Evolutionary conservation across 2,113 vertebrate species (phyloP).

Genomic region (Odontesthes bonariensis): DNA sequence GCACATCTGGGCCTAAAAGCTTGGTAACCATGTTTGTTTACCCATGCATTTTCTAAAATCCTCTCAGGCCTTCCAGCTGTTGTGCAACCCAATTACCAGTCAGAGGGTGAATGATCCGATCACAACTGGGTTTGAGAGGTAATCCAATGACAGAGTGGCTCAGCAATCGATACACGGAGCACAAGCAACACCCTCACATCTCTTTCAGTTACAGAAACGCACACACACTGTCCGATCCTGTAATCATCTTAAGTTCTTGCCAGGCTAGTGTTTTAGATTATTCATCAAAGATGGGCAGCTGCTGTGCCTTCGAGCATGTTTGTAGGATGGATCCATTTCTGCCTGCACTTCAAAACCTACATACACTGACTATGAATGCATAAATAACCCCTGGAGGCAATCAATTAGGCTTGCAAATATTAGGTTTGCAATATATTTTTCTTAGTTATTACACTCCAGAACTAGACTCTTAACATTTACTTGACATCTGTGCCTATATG

Average conservation of each 20-base stretch:
- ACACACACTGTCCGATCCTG: neutral
- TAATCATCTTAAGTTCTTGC: conserved; percentile 31
- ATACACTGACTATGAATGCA: conserved; percentile 1
- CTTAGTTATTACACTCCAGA: neutral
- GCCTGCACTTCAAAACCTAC: conserved; percentile 3
- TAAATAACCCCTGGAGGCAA: conserved; percentile 8
- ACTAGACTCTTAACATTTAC: neutral
- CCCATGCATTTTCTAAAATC: neutral
- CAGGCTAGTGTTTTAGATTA: conserved; percentile 45
- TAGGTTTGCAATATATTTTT: neutral
- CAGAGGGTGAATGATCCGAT: conserved; percentile 2
- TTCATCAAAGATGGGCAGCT: conserved; percentile 60
- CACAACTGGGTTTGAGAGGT: conserved; percentile 1
- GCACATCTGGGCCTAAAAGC: neutral
- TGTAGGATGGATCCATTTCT: conserved; percentile 21
- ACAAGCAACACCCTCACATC: neutral
- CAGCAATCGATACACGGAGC: conserved; percentile 23
- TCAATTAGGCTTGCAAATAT: conserved; percentile 16
- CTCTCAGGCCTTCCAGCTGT: conserved; percentile 13
- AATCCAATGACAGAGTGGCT: conserved; percentile 34
- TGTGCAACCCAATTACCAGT: conserved; percentile 23
- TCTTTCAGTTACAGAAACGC: neutral
- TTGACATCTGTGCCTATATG: too few species aligned
- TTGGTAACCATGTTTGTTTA: neutral
- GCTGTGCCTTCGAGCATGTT: conserved; percentile 41